Base-by-base conservation (phyloP, 2,113 vertebrate species). In the Menidia beryllina region DNA sequence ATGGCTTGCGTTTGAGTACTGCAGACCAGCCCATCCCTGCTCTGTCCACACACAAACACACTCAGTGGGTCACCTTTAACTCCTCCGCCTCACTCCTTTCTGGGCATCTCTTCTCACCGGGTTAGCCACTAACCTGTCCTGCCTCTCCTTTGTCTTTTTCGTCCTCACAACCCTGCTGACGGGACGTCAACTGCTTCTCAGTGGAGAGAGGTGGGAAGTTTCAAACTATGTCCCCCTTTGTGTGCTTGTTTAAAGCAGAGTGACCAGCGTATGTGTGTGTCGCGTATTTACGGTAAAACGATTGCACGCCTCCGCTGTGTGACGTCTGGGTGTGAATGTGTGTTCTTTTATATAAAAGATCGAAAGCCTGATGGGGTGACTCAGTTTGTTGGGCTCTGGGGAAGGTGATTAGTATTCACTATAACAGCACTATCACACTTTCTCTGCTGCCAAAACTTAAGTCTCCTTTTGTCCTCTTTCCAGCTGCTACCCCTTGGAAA, bases 401-500 rank as follows among this genome's bases (percentile, higher is more conserved):
- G 79, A 81, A 75, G 69, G 63, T 84, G 73, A 90, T 91, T 90
- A 86, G 88, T 85, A 91, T 90, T 87, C 89, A 75, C 62, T 81
- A 85, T 81, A 83, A 81, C 75, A 58, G 78, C 66, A 21, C 80
- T 71, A 38, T 85, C 63, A 50, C 87, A 81, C 86, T 85, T 79
- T 74, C 71, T 27, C 85, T 82, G 66, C 79, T 89, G 84, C 91
- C 89, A 90, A 89, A 88, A 83, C 77, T 84, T 72, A 87, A 85
- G 72, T 90, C 79, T 92, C 79, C 86, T 89, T 88, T 91, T 88
- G 91, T 89, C 87, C 81, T 85, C 81, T 77, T 84, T 75, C 78
- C 88, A 93, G 92, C 93, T 94, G 95, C 95, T 86, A 95, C 95
- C 79, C 96, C 96, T 63, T 97, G 96, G 96, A 96, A 96, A 94